Conservation (phyloP, 2,797 vertebrate genomes). For the Hyperoplus lanceolatus region DNA sequence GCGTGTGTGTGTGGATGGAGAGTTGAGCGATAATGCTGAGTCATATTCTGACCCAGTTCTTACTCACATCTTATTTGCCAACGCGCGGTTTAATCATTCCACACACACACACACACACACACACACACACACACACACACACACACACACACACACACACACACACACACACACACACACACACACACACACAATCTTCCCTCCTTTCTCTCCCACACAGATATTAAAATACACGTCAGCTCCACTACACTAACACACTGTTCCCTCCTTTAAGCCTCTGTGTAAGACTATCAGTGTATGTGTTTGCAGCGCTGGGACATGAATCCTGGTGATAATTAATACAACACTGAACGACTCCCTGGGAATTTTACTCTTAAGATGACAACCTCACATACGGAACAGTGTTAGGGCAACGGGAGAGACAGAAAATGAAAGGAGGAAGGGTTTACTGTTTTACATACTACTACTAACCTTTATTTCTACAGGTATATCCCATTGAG, state of each 20-base stretch:
- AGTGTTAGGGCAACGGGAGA: too few relatives aligned
- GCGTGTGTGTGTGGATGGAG: not conserved
- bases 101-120: conserved; percentile 14
- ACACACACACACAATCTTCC: conserved; percentile 1
- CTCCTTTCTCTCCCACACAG: conserved; percentile 25
- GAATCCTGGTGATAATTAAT: conserved; percentile 5
- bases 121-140: too few relatives aligned
- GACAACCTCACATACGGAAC: not conserved
- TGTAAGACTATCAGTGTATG: not conserved
- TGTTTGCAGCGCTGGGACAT: not conserved
- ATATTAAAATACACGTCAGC: conserved; percentile 6
- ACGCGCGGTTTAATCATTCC: conserved; percentile 63
- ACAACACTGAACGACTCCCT: not conserved
- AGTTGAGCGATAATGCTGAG: conserved; percentile 63
- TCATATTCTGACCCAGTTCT: conserved; percentile 76
- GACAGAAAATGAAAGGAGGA: too few relatives aligned
- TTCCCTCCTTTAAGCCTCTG: conserved; percentile 17
- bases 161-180: conserved; percentile 12
- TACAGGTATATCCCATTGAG: too few relatives aligned
- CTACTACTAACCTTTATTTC: too few relatives aligned
- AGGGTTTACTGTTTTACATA: too few relatives aligned
- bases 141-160: not conserved
- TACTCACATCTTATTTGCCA: conserved; percentile 68
- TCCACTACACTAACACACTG: conserved; percentile 2
- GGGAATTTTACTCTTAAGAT: conserved; percentile 15